Conservation (phyloP, 2,797 vertebrate genomes). For the Mastacembelus armatus region DNA sequence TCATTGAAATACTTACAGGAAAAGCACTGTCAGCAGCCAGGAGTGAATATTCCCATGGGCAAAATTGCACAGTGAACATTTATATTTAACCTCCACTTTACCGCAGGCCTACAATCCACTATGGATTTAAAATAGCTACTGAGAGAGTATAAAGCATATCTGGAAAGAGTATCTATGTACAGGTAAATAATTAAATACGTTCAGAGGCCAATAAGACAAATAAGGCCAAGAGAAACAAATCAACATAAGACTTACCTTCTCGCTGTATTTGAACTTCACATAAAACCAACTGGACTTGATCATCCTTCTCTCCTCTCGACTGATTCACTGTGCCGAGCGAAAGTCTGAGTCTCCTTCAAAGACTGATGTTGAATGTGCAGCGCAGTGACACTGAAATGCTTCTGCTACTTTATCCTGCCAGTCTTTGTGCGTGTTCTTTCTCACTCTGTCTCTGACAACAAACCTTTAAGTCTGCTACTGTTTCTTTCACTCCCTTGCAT, state of each 20-base stretch:
- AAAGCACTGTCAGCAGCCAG: conserved; percentile 39
- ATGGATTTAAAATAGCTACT: conserved; percentile 38
- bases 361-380: conserved; percentile 28
- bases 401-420: conserved; percentile 57
- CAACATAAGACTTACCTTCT: conserved; percentile 89
- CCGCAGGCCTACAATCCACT: conserved; percentile 34
- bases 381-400: conserved; percentile 15
- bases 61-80: conserved; percentile 28
- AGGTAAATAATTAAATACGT: conserved; percentile 22
- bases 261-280: conserved; percentile 98
- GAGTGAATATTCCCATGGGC: conserved; percentile 30
- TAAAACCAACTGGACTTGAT: conserved; percentile 99
- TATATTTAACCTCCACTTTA: conserved; percentile 33
- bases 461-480: conserved; percentile 57
- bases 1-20: conserved; percentile 26
- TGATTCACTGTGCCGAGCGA: conserved; percentile 41
- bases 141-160: conserved; percentile 19
- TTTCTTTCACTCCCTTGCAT: conserved; percentile 64
- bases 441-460: conserved; percentile 53
- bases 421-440: conserved; percentile 47
- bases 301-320: conserved; percentile 80
- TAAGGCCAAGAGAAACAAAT: background rate
- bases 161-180: conserved; percentile 6
- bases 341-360: conserved; percentile 29
- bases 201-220: background rate